These are phyloP conservation scores for Diplodus puntazzo DNA, from an alignment of 2,797 vertebrate species.

Conservation along the genomic window DNA sequence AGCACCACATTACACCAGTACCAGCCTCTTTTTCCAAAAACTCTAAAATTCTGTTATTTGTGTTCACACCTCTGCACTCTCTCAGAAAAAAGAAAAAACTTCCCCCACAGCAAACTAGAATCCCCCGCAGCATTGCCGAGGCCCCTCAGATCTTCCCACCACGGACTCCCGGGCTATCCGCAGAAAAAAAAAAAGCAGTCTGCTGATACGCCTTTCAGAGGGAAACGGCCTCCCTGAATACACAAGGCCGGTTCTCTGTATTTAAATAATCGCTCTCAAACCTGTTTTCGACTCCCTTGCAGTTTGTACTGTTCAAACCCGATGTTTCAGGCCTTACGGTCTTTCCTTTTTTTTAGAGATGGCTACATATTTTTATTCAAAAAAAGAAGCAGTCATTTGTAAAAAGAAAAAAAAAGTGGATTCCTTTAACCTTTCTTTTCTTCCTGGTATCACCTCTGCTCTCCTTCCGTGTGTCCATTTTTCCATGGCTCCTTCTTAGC, in stretches of 20 bases:
- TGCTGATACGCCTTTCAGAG: conserved; percentile 46
- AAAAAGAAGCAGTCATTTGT: not conserved
- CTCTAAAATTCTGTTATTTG: conserved; percentile 37
- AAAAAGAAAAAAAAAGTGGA: not conserved
- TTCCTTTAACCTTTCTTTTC: conserved; percentile 4
- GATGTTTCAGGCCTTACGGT: conserved; percentile 10
- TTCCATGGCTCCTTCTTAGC: conserved; percentile 13
- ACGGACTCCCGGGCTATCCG: conserved; percentile 28
- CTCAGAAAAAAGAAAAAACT: conserved; percentile 27
- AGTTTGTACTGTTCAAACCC: conserved; percentile 23
- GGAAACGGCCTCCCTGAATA: conserved; percentile 19
- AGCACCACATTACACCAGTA: conserved; percentile 12
- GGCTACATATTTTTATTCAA: not conserved
- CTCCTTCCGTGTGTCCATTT: conserved; percentile 20
- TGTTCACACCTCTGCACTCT: conserved; percentile 61
- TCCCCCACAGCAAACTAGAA: conserved; percentile 47
- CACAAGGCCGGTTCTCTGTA: conserved; percentile 19
- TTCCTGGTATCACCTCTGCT: conserved; percentile 1
- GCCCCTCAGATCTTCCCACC: conserved; percentile 73
- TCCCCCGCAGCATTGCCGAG: conserved; percentile 50
- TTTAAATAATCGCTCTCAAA: conserved; percentile 35
- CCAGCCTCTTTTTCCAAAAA: conserved; percentile 46
- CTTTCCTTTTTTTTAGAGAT: not conserved
- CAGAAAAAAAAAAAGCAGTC: conserved; percentile 20
- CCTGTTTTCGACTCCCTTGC: not conserved